These are phyloP conservation scores for Daubentonia madagascariensis DNA, from an alignment of 2,113 vertebrate genomes.

Conservation along the genomic window DNA sequence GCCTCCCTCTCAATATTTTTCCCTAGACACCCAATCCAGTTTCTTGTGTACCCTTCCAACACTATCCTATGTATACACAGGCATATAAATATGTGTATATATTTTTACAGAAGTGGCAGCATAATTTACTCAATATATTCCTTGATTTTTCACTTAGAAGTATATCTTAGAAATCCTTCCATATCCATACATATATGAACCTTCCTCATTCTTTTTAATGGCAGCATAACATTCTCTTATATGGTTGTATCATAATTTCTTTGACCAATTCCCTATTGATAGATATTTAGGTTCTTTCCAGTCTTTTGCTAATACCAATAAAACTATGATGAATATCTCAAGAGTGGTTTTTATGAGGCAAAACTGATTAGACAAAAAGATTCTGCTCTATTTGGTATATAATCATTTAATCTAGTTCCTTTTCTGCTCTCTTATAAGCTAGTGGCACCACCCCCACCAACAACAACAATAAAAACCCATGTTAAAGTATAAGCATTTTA, in stretches of 20 bases:
- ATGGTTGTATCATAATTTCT: not conserved
- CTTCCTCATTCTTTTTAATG: not conserved
- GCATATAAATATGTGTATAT: not conserved
- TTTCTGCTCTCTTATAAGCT: not conserved
- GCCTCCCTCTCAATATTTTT: not conserved
- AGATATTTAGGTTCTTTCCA: constrained; percentile 25
- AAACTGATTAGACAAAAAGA: not conserved
- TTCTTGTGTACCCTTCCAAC: not conserved
- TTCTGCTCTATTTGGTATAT: not conserved
- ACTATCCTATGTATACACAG: not conserved
- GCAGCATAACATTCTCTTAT: not conserved
- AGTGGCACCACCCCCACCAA: not conserved
- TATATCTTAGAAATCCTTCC: not conserved
- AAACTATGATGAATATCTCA: not conserved
- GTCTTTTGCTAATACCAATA: not conserved
- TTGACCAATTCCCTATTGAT: not conserved
- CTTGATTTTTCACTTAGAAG: not conserved
- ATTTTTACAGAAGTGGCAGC: not conserved
- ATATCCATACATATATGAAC: not conserved
- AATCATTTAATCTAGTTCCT: not conserved
- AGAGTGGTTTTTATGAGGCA: not conserved
- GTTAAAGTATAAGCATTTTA: not conserved
- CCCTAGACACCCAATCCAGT: not conserved
- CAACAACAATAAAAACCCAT: not conserved
- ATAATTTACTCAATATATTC: not conserved